phyloP scores from a whole-genome alignment of 2,797 vertebrate species.

The Limnodromus scolopaceus region DNA sequence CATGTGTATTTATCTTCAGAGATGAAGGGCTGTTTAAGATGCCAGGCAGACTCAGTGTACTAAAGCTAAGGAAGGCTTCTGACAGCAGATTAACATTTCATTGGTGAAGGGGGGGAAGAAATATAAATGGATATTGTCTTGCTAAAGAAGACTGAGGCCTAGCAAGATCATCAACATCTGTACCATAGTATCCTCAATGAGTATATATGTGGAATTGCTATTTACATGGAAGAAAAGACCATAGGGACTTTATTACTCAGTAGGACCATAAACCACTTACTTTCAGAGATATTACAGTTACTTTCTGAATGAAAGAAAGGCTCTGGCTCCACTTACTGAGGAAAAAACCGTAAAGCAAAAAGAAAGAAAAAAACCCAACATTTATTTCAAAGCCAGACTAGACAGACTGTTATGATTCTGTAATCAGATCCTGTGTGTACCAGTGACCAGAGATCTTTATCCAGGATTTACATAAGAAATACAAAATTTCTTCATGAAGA shows the following conservation, averaged over 20 bases:
- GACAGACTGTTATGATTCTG: neutral
- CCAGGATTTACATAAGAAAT: neutral
- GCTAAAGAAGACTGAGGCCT: neutral
- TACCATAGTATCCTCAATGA: neutral
- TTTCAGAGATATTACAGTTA: neutral
- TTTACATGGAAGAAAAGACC: neutral
- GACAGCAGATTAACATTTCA: neutral
- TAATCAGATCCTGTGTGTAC: neutral
- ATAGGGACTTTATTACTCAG: neutral
- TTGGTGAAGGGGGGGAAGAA: neutral
- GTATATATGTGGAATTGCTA: neutral
- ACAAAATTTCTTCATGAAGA: neutral
- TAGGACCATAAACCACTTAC: neutral
- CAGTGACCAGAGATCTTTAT: neutral
- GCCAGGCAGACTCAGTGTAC: neutral
- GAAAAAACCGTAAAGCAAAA: neutral
- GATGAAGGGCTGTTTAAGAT: neutral
- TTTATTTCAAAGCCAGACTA: neutral
- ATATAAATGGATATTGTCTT: neutral
- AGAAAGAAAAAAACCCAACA: fast-evolving
- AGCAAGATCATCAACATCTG: neutral
- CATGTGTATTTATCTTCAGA: neutral
- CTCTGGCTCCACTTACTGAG: neutral
- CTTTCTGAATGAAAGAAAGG: neutral
- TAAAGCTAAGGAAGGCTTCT: neutral